Evolutionary conservation across 2,113 vertebrate species (phyloP).

Genomic region (Pyxicephalus adspersus): DNA sequence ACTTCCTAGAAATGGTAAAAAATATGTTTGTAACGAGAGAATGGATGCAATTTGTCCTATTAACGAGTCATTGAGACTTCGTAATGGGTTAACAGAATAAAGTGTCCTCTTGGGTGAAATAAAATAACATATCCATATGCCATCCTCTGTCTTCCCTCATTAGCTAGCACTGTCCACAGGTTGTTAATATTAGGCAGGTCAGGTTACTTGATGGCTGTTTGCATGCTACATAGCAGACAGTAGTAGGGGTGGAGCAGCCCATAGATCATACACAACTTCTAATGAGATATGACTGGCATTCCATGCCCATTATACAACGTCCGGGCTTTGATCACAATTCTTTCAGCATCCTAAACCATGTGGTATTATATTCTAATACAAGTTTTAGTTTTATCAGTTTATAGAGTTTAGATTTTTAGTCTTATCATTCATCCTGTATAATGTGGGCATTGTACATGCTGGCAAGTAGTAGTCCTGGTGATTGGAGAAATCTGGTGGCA

Average conservation of each 20-base stretch:
- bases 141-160: constrained; percentile 59
- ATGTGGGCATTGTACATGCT: too few relatives aligned
- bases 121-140: constrained; percentile 58
- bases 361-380: too few relatives aligned
- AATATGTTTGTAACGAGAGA: constrained; percentile 54
- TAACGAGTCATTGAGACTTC: constrained; percentile 49
- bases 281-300: background rate
- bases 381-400: too few relatives aligned
- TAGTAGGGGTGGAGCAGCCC: background rate
- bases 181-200: constrained; percentile 14
- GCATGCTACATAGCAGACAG: background rate
- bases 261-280: background rate
- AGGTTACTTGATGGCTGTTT: constrained; percentile 1
- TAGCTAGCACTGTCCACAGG: constrained; percentile 3
- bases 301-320: too few relatives aligned
- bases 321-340: too few relatives aligned
- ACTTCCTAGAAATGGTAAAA: constrained; percentile 44
- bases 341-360: too few relatives aligned
- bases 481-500: too few relatives aligned
- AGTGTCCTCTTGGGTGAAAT: constrained; percentile 62
- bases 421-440: too few relatives aligned
- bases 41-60: constrained; percentile 52
- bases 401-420: too few relatives aligned
- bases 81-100: constrained; percentile 53
- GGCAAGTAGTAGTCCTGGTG: too few relatives aligned